Percentiles rank a stretch among this genome's conserved stretches.
Evolutionary conservation across 2,113 vertebrate genomes (phyloP).

Genomic region (Podiceps cristatus): DNA sequence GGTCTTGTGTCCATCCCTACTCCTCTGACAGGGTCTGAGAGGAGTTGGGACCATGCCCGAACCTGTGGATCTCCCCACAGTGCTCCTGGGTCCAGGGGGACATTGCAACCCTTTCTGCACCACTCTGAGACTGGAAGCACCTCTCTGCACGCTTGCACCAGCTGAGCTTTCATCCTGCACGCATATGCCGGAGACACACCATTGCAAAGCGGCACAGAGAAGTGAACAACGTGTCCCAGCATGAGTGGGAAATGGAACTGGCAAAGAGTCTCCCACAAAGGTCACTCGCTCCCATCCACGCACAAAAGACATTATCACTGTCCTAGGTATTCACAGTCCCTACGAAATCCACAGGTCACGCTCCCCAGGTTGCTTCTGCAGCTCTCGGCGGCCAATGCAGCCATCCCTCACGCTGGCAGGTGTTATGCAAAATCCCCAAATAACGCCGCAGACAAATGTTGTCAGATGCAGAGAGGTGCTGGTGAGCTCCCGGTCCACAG

Average conservation of each 20-base stretch:
- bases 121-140: neutral
- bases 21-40: neutral
- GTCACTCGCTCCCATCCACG: fast-evolving
- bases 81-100: no score
- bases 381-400: fast-evolving
- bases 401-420: neutral
- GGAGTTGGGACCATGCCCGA: fast-evolving
- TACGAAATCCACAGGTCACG: fast-evolving
- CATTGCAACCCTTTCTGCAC: neutral
- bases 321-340: neutral
- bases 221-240: neutral
- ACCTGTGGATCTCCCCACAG: neutral
- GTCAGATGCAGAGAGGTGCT: neutral
- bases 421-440: neutral
- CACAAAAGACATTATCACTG: neutral
- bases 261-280: neutral
- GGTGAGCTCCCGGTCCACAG: neutral
- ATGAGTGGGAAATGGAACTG: fast-evolving
- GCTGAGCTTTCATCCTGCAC: neutral
- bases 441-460: fast-evolving
- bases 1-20: neutral
- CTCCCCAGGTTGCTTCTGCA: neutral
- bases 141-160: neutral
- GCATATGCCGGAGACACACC: fast-evolving
- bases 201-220: fast-evolving